Evolutionary conservation across 2,888 invertebrate species (phyloP), one percentile per base, ranked within the genome.

Genomic region (Melinaea menophilus): DNA sequence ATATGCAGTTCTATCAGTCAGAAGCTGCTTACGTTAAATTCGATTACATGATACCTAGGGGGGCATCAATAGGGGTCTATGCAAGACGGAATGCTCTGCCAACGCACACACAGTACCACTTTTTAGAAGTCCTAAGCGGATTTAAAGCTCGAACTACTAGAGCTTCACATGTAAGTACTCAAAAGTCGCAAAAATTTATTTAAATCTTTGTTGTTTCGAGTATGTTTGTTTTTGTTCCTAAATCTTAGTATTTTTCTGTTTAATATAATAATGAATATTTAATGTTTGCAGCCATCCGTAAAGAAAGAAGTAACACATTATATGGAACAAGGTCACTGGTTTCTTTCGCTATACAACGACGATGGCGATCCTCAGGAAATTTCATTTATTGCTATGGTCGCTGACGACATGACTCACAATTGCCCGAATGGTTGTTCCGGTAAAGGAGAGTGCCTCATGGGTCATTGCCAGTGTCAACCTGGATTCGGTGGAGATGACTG

Each of bases 401-500:
- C 97, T 59, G 96, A 96, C 79, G 97, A 97, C 79, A 97, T 97
- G 96, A 97, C 97, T 35, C 96, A 97, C 83, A 97, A 96, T 83
- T 99, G 99, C 85, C 98, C 98, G 7, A 97, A 97, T 77, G 97
- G 98, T 58, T 99, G 99, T 84, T 96, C 97, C 71, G 98, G 97
- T 12, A 98, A 98, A 88, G 99, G 99, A 13, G 97, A 98, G 83
- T 99, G 99, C 85, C 92, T 97, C 57, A 93, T 97, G 87, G 98
- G 98, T 2, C 96, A 97, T 80, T 99, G 99, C 80, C 96, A 97
- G 77, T 99, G 99, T 83, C 98, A 97, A 83, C 95, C 98, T 59
- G 99, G 99, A 12, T 99, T 97, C 84, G 97, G 97, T 59, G 98
- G 99, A 45, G 96, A 97, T 72, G 98, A 98, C 82, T 99, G 99